Base-by-base conservation (phyloP, 2,797 vertebrate genomes). In the Gadopsis bispinosus region DNA sequence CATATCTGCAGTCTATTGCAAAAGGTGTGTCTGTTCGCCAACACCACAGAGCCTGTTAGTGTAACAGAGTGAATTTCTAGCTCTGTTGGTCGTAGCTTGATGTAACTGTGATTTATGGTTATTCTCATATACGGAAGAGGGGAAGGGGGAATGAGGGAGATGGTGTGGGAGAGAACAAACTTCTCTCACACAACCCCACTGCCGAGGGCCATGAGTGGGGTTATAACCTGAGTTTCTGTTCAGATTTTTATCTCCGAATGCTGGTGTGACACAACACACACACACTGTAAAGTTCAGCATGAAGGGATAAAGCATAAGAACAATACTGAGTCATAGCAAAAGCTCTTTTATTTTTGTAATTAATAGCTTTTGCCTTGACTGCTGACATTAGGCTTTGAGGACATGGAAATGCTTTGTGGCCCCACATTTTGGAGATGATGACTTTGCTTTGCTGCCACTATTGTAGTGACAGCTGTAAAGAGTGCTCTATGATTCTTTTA, bases 91-190 rank as follows among this genome's bases (percentile, higher is more conserved):
- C 2, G 20, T 53, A 47, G 54, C 75, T 66, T 62, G 39, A 70
- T 54, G 50, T 50, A 55, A 53, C 71, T 83, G n/a, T 81, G 84
- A 90, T 92, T 90, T 91, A 89, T 80, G 65, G 14, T 79, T 75
- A 64, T 79, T 83, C 70, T 83, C 62, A 80, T 90, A 75, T 77
- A 69, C 54, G 61, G 53, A 53, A 54, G 19, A 62, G 77, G 69
- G 55, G 47, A 63, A 55, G 33, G 73, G 70, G 81, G 69, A 68
- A 68, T 43, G 58, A 58, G 70, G 70, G 80, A 51, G 76, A 77
- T 71, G 61, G 85, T 84, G 87, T 93, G 91, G 90, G 89, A 92
- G 88, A 88, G 73, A 55, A 76, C 45, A 88, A 85, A 69, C 68
- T 31, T 72, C 71, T 76, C 79, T 92, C 89, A 92, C 87, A 92